These are phyloP conservation scores for Acrobasis suavella DNA, from an alignment of 2,888 invertebrate species.

Conservation along the genomic window DNA sequence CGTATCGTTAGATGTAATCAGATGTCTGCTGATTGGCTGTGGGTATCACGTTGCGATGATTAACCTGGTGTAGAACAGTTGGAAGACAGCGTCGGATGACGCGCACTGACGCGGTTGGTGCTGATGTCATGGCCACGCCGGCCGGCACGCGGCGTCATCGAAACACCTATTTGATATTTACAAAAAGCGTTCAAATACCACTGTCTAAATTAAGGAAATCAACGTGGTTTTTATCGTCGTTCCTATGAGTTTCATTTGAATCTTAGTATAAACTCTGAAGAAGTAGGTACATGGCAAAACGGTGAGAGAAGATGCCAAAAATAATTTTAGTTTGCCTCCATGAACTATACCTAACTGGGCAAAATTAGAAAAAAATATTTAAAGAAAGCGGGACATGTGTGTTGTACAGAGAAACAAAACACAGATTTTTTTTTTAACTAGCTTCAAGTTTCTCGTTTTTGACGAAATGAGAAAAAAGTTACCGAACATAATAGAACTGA, in stretches of 20 bases:
- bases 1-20: constrained; percentile 52
- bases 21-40: constrained; percentile 55
- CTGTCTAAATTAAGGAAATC: constrained; percentile 13
- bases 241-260: not conserved
- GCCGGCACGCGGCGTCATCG: constrained; percentile 52
- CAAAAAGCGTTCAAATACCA: constrained; percentile 25
- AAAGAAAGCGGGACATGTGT: no score
- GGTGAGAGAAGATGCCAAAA: not conserved
- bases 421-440: no score
- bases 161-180: constrained; percentile 30
- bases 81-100: constrained; percentile 64
- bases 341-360: no score
- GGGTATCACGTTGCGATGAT: constrained; percentile 59
- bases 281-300: not conserved
- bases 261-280: not conserved
- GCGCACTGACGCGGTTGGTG: constrained; percentile 62
- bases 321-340: not conserved
- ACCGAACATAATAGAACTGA: no score
- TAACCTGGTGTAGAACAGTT: constrained; percentile 56
- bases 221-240: not conserved
- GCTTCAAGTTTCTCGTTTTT: no score
- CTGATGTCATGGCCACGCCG: constrained; percentile 72
- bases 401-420: no score
- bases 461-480: no score
- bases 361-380: no score